Conservation (phyloP, 2,797 vertebrate genomes). For the Odontamblyopus lacepedii region DNA sequence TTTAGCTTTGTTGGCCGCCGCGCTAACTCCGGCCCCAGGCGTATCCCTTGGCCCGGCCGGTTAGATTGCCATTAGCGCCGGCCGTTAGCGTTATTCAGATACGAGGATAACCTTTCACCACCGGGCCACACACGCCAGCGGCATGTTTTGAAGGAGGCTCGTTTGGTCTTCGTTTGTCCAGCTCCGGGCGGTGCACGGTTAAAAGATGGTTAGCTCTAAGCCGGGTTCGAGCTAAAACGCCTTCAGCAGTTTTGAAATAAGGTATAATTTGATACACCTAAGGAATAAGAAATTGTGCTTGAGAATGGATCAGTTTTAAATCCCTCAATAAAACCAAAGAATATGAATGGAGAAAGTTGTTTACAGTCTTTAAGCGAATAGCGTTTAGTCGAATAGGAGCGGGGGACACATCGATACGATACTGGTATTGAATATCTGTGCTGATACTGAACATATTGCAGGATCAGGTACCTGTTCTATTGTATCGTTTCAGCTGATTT, state of each 20-base stretch:
- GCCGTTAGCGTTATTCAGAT: constrained; percentile 38
- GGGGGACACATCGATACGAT: too few species aligned
- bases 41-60: constrained; percentile 40
- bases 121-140: constrained; percentile 13
- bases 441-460: too few species aligned
- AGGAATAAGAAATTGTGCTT: not conserved
- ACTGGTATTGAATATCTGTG: too few species aligned
- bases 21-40: constrained; percentile 58
- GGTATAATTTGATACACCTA: not conserved
- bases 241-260: not conserved
- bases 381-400: too few species aligned
- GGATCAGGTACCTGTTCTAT: too few species aligned
- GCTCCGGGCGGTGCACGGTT: not conserved
- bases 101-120: constrained; percentile 34
- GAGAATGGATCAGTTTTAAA: not conserved
- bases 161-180: not conserved
- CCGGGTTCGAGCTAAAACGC: not conserved
- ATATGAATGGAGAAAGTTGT: not conserved
- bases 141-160: constrained; percentile 24
- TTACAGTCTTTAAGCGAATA: too few species aligned
- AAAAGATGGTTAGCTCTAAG: not conserved
- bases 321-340: not conserved
- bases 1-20: constrained; percentile 35
- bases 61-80: constrained; percentile 23
- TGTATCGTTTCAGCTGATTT: too few species aligned